phyloP scores from a whole-genome alignment of 2,888 invertebrate genomes.

The Agrochola litura region DNA sequence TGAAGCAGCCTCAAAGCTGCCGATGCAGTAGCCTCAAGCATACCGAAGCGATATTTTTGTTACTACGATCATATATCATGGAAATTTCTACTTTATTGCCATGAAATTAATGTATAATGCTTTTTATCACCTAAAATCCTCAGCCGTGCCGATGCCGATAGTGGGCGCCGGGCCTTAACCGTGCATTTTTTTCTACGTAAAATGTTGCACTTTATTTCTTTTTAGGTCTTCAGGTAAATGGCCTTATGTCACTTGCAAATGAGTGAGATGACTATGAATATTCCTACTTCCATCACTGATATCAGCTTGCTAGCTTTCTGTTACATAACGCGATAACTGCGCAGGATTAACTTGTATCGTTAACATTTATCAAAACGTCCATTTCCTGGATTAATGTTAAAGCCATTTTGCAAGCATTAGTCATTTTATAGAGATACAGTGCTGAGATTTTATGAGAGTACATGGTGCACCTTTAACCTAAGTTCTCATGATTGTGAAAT shows the following conservation, averaged over 20 bases:
- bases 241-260: neutral
- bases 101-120: no score
- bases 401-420: slow-evolving; percentile 44
- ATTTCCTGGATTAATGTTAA: slow-evolving; percentile 59
- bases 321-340: slow-evolving; percentile 59
- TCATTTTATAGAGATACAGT: slow-evolving; percentile 22
- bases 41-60: no score
- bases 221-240: neutral
- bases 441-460: slow-evolving; percentile 15
- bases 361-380: slow-evolving; percentile 55
- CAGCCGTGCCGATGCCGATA: no score
- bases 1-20: no score
- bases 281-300: slow-evolving; percentile 38
- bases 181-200: slow-evolving; percentile 2
- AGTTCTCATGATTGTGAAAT: slow-evolving; percentile 20
- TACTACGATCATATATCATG: no score
- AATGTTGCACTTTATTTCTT: slow-evolving; percentile 10
- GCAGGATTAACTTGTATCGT: slow-evolving; percentile 56
- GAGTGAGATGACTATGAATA: slow-evolving; percentile 32
- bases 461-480: slow-evolving; percentile 12
- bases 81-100: no score
- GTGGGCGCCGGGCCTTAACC: no score
- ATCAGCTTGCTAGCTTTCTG: slow-evolving; percentile 51
- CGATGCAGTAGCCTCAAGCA: no score
- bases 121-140: no score